Base-by-base conservation (phyloP, 2,113 vertebrate genomes). In the Lasiurus borealis region DNA sequence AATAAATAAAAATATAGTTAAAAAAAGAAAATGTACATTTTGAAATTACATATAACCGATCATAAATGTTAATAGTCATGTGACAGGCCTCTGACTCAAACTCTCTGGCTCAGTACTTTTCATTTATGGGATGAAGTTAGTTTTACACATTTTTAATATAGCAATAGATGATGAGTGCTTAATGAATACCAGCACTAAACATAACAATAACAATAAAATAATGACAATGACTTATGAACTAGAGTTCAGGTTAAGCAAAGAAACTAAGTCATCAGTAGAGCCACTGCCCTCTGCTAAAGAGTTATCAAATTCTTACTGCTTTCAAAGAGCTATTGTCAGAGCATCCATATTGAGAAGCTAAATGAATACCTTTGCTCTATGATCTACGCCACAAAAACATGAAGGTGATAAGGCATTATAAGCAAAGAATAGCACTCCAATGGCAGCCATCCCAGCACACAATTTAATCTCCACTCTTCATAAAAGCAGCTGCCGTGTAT, bases 401-500 rank as follows among this genome's bases (percentile, higher is more conserved):
- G 3, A 62, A 76, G 12, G 29, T 91, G n/a, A 85, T n/a, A 87
- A 54, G 12, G 10, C 34, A 48, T 27, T 48, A 9, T 48, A 52
- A 44, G 66, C 4, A 10, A 93, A 76, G 44, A 94, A 64, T 68
- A 93, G 36, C 29, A 19, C 19, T 73, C 69, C 13, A 85, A 13
- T 73, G 78, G 54, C 40, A 96, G 87, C 92, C 13, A 82, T 93
- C 34, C 78, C 27, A 93, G 36, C 9, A 88, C 36, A 73, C 76
- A 94, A 82, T 90, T 98, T 88, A 93, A 94, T 96, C 95, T 97
- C 90, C 52, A 85, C 3, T 96, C 69, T 88, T 90, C 52, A 94
- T 75, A 94, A 96, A 95, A 91, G 19, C 73, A 85, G 78, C n/a
- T 91, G 91, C 83, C 54, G 7, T 89, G 46, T 34, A 80, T 94